Evolutionary conservation across 2,797 vertebrate species (phyloP).

Genomic region (Lemur catta): DNA sequence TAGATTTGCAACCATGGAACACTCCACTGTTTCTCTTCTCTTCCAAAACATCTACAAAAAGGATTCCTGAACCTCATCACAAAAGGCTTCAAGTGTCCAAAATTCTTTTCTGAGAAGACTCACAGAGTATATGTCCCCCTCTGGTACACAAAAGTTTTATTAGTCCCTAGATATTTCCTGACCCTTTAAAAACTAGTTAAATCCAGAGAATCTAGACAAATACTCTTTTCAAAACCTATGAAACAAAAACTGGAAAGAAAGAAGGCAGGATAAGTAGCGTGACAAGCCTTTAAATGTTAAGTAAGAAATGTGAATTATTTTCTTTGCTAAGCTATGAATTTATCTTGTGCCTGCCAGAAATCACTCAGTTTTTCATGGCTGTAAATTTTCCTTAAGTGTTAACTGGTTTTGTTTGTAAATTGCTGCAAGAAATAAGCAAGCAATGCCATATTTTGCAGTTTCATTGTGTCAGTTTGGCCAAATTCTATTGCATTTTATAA

Average conservation of each 20-base stretch:
- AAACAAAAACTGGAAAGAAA: background rate
- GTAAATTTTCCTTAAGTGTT: background rate
- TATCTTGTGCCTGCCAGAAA: conserved; percentile 36
- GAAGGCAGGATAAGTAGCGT: background rate
- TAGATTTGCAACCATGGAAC: background rate
- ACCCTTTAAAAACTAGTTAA: conserved; percentile 29
- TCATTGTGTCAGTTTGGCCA: conserved; percentile 36
- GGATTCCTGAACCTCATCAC: background rate
- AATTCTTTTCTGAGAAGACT: background rate
- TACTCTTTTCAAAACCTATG: background rate
- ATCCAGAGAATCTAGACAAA: conserved; percentile 8
- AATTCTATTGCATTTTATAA: background rate
- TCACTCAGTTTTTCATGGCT: background rate
- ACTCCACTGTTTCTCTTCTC: background rate
- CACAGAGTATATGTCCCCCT: background rate
- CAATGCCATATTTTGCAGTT: background rate
- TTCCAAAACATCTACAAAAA: background rate
- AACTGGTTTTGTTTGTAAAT: conserved; percentile 32
- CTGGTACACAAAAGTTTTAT: background rate
- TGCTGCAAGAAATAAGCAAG: conserved; percentile 35
- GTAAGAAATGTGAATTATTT: conserved; percentile 11
- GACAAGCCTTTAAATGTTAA: background rate
- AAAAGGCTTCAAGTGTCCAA: background rate
- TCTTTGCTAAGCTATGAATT: conserved; percentile 36
- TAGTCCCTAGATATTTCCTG: background rate